phyloP scores from a whole-genome alignment of 2,888 invertebrate species.

The Eupsilia transversa region DNA sequence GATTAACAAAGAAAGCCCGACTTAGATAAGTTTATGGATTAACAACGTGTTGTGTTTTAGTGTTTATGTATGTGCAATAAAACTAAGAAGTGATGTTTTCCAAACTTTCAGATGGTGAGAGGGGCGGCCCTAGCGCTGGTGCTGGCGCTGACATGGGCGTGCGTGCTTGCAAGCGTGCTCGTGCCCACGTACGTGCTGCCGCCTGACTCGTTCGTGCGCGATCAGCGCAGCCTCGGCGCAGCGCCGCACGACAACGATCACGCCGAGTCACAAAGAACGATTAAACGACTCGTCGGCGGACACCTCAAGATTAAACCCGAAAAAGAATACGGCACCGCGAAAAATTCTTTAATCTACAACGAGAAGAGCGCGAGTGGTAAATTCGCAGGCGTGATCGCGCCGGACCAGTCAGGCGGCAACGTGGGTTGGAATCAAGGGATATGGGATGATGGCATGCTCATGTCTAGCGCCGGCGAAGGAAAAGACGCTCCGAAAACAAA shows the following conservation, averaged over 20 bases:
- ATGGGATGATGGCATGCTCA: slow-evolving; percentile 92
- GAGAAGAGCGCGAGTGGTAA: slow-evolving; percentile 85
- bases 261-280: slow-evolving; percentile 89
- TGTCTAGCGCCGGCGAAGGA: slow-evolving; percentile 93
- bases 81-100: slow-evolving; percentile 83
- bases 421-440: slow-evolving; percentile 90
- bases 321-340: slow-evolving; percentile 84
- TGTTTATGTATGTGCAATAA: slow-evolving; percentile 67
- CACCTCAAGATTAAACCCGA: slow-evolving; percentile 90
- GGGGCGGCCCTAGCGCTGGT: slow-evolving; percentile 88
- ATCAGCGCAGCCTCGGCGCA: slow-evolving; percentile 86
- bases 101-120: slow-evolving; percentile 90
- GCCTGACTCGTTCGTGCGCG: slow-evolving; percentile 89
- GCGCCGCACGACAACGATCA: slow-evolving; percentile 75
- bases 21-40: slow-evolving; percentile 87
- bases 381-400: slow-evolving; percentile 82
- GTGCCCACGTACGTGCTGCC: slow-evolving; percentile 90
- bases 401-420: slow-evolving; percentile 88
- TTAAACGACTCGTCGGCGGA: slow-evolving; percentile 93
- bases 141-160: slow-evolving; percentile 88
- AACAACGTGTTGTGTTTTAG: slow-evolving; percentile 68
- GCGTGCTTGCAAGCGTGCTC: slow-evolving; percentile 85
- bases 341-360: slow-evolving; percentile 83
- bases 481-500: slow-evolving; percentile 88
- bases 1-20: slow-evolving; percentile 81